Conservation (phyloP, 2,888 invertebrate species). For the Neuroscelio doddi region DNA sequence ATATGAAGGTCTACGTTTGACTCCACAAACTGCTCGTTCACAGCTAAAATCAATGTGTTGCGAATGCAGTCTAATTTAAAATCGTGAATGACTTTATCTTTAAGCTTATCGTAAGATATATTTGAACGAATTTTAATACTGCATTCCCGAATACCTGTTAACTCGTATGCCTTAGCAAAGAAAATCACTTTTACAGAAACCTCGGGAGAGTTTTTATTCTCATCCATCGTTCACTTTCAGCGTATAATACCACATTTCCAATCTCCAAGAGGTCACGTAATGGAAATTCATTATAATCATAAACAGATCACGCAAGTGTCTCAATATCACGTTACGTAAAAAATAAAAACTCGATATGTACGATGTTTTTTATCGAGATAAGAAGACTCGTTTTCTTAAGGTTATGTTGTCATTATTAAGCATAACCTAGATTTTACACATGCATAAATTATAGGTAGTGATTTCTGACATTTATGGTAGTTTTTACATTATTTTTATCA, state of each 20-base stretch:
- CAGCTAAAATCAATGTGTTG: conserved; percentile 83
- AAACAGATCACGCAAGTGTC: conserved; percentile 10
- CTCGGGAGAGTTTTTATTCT: not conserved
- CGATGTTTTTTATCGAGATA: conserved; percentile 4
- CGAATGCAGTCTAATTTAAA: conserved; percentile 81
- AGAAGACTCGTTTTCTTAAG: not conserved
- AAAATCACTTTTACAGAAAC: conserved; percentile 81
- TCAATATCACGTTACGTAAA: conserved; percentile 24
- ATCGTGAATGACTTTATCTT: conserved; percentile 76
- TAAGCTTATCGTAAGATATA: conserved; percentile 76
- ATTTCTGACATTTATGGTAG: no score
- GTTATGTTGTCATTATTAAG: not conserved
- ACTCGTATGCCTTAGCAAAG: conserved; percentile 92
- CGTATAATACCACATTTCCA: conserved; percentile 18
- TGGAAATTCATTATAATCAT: conserved; percentile 24
- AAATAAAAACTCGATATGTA: conserved; percentile 18
- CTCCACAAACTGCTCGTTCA: conserved; percentile 85
- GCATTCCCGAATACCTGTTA: conserved; percentile 79
- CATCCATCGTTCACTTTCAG: conserved; percentile 24
- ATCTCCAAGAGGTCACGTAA: conserved; percentile 11
- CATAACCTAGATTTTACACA: no score
- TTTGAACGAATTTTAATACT: conserved; percentile 74
- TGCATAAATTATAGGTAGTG: no score
- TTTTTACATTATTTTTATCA: no score
- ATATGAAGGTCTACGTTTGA: conserved; percentile 75